Evolutionary conservation across 2,797 vertebrate genomes (phyloP).

Genomic region (Lindbergichthys nudifrons): DNA sequence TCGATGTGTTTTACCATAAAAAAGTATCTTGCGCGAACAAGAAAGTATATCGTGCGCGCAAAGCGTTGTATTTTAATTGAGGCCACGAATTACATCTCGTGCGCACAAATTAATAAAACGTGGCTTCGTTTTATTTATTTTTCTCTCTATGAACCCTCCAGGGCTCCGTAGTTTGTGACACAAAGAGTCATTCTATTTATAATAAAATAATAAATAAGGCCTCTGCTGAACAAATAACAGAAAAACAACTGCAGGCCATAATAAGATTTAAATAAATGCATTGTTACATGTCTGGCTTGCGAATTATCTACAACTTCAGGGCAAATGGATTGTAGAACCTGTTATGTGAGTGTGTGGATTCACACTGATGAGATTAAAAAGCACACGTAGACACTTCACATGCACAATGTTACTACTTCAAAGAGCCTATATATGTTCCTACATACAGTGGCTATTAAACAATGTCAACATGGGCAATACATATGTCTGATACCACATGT

Average conservation of each 20-base stretch:
- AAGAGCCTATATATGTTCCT: conserved; percentile 25
- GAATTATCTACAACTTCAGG: conserved; percentile 42
- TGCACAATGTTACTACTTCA: conserved; percentile 8
- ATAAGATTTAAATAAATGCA: conserved; percentile 32
- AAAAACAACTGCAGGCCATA: conserved; percentile 38
- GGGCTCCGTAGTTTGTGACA: too few species aligned
- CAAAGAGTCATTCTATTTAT: conserved; percentile 20
- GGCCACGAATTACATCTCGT: too few species aligned
- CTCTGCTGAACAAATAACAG: conserved; percentile 20
- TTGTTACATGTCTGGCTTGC: conserved; percentile 45
- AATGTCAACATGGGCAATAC: neutral
- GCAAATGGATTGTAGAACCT: conserved; percentile 50
- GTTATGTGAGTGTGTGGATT: conserved; percentile 70
- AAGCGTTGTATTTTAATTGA: too few species aligned
- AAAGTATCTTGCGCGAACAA: too few species aligned
- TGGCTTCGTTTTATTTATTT: too few species aligned
- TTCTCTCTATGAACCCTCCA: too few species aligned
- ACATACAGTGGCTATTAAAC: neutral
- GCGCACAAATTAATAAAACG: too few species aligned
- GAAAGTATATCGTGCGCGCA: too few species aligned
- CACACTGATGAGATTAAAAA: conserved; percentile 48
- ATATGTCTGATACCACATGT: conserved; percentile 9
- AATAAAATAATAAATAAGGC: conserved; percentile 6
- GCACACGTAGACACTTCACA: conserved; percentile 28
- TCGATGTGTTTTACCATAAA: too few species aligned